phyloP scores from a whole-genome alignment of 2,888 invertebrate genomes.

The Coecobrya sp. region DNA sequence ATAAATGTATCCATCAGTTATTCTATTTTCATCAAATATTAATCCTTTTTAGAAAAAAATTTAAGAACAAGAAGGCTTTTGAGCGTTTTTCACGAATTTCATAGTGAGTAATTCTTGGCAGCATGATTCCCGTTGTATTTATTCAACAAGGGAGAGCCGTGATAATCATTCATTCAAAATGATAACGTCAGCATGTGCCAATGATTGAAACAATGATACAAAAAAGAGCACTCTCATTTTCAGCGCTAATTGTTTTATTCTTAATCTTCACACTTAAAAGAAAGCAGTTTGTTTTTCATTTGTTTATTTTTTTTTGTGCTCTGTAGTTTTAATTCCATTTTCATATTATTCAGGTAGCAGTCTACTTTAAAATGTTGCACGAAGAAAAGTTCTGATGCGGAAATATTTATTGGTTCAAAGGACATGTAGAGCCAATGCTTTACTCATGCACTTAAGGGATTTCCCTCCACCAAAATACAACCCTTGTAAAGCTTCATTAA shows the following conservation, averaged over 20 bases:
- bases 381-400: slow-evolving; percentile 75
- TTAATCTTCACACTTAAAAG: slow-evolving; percentile 18
- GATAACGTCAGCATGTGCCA: not conserved
- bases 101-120: not conserved
- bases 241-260: not conserved
- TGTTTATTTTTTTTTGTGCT: not conserved
- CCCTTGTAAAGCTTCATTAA: no score
- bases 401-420: slow-evolving; percentile 80
- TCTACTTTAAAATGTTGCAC: no score
- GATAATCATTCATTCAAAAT: no score
- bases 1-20: not conserved
- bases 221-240: slow-evolving; percentile 30
- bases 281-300: not conserved
- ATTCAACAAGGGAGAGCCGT: not conserved
- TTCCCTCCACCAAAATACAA: no score
- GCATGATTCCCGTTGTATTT: not conserved
- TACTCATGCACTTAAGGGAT: not conserved
- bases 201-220: slow-evolving; percentile 11
- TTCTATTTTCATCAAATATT: not conserved
- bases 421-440: slow-evolving; percentile 78
- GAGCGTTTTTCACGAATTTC: not conserved
- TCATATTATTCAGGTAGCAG: not conserved
- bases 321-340: not conserved
- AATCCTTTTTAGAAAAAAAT: not conserved
- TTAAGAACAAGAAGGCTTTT: not conserved